A percentile compares a stretch with the other conserved stretches of the same genome.
phyloP scores from a whole-genome alignment of 2,113 vertebrate species.

The Typhlomys cinereus region DNA sequence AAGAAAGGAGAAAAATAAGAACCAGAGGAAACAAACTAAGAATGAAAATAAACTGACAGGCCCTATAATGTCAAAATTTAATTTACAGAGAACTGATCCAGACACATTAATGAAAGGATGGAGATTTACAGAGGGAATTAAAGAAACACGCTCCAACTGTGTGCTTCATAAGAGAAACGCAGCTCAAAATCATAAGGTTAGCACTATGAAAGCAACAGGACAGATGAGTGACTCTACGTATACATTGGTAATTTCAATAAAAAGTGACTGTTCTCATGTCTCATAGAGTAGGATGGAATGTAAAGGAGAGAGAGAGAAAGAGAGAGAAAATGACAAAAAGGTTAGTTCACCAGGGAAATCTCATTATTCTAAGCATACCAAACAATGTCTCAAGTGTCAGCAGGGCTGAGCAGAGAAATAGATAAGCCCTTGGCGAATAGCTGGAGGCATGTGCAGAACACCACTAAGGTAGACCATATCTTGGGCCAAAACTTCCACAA shows the following conservation, averaged over 20 bases:
- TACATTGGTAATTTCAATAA: neutral
- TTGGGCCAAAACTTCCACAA: neutral
- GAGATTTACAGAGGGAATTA: neutral
- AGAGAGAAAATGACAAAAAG: neutral
- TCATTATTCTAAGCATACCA: neutral
- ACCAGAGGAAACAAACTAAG: neutral
- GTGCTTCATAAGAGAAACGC: neutral
- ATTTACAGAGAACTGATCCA: neutral
- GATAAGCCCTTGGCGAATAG: too few species aligned
- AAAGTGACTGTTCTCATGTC: neutral
- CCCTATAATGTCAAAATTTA: neutral
- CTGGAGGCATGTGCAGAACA: neutral
- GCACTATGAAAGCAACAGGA: neutral
- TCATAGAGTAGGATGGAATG: neutral
- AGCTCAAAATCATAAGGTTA: neutral
- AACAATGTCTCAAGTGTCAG: neutral
- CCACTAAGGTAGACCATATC: too few species aligned
- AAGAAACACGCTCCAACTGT: neutral
- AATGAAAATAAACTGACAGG: neutral
- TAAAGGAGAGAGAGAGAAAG: neutral
- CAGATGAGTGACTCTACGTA: neutral
- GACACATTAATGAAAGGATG: neutral
- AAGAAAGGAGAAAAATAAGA: neutral
- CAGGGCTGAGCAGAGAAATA: too few species aligned
- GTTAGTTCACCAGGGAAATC: neutral